phyloP scores from a whole-genome alignment of 2,797 vertebrate species.

The Schizothorax lantsangensis region DNA sequence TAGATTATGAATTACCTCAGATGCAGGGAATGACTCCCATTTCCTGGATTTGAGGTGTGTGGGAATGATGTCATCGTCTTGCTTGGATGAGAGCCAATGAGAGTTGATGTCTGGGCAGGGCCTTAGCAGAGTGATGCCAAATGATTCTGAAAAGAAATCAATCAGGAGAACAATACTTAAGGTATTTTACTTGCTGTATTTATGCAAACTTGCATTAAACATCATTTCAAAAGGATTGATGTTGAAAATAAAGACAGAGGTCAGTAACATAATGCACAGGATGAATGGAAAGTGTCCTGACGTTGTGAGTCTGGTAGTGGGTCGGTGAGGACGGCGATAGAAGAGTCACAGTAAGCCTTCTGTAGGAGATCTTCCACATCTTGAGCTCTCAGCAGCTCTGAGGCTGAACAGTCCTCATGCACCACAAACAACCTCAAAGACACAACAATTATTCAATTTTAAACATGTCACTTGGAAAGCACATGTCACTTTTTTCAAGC shows the following conservation, averaged over 20 bases:
- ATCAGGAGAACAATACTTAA: not conserved
- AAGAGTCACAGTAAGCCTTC: constrained; percentile 75
- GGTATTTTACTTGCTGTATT: not conserved
- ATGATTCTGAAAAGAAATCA: constrained; percentile 72
- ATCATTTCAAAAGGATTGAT: not conserved
- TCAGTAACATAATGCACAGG: not conserved
- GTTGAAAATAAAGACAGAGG: not conserved
- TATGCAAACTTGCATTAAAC: not conserved
- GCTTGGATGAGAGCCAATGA: constrained; percentile 83
- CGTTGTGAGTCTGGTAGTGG: constrained; percentile 82
- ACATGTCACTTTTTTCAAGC: not conserved
- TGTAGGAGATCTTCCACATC: constrained; percentile 78
- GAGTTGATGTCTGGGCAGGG: constrained; percentile 79
- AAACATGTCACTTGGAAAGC: not conserved
- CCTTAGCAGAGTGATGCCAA: constrained; percentile 83
- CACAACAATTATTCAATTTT: not conserved
- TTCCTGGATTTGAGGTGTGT: constrained; percentile 80
- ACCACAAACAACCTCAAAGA: constrained; percentile 86
- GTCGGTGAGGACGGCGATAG: constrained; percentile 82
- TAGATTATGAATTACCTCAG: constrained; percentile 75
- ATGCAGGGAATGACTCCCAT: constrained; percentile 76
- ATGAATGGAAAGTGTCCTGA: constrained; percentile 58
- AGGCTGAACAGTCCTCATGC: constrained; percentile 85
- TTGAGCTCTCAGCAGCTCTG: constrained; percentile 83
- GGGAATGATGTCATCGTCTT: constrained; percentile 82